Evolutionary conservation across 2,888 invertebrate genomes (phyloP).

Genomic region (Eutolmus rufibarbis): DNA sequence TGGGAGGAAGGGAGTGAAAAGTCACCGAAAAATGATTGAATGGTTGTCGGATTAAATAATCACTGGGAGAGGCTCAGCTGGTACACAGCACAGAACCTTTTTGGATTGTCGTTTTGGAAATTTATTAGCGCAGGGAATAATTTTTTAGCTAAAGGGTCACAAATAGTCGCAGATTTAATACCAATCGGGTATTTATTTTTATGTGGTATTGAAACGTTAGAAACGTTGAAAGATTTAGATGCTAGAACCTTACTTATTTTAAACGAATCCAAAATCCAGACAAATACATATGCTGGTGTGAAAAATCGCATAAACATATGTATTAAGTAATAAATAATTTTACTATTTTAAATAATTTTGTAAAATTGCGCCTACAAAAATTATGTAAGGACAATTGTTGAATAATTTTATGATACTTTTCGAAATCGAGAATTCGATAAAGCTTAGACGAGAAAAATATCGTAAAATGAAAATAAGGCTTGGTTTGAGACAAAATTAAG

Average conservation of each 20-base stretch:
- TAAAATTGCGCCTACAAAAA: no score
- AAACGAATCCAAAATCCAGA: no score
- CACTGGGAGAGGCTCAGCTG: not conserved
- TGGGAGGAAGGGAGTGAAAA: not conserved
- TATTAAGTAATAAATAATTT: no score
- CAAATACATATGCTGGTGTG: no score
- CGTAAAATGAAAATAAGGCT: not conserved
- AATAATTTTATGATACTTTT: no score
- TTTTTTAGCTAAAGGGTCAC: not conserved
- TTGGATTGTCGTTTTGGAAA: not conserved
- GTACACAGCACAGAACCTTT: not conserved
- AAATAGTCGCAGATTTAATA: not conserved
- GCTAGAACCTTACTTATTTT: not conserved
- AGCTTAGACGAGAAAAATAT: no score
- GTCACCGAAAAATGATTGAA: not conserved
- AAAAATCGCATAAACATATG: no score
- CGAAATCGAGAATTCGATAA: no score
- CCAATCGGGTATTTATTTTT: not conserved
- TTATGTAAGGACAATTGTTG: no score
- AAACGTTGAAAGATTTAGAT: not conserved
- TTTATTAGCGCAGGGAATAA: not conserved
- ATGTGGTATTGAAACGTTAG: not conserved
- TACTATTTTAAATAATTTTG: no score
- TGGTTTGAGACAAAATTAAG: not conserved
- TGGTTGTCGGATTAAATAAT: not conserved